phyloP scores from a whole-genome alignment of 2,888 invertebrate genomes.

The Achlya flavicornis region DNA sequence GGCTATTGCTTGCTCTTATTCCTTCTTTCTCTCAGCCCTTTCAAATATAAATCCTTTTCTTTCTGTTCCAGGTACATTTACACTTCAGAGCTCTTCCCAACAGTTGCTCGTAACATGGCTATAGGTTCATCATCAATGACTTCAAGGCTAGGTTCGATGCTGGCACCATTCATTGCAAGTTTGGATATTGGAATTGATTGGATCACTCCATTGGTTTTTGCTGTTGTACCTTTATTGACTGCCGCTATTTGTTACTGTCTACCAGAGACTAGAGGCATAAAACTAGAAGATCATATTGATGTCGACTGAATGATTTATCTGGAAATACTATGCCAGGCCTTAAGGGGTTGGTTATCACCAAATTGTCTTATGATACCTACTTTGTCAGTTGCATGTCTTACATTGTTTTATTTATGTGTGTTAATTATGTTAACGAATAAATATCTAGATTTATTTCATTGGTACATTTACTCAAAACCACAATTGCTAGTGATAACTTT shows the following conservation, averaged over 20 bases:
- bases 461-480: too few species aligned
- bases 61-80: conserved; percentile 60
- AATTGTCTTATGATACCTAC: not conserved
- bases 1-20: not conserved
- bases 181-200: conserved; percentile 12
- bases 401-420: too few species aligned
- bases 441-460: too few species aligned
- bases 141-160: conserved; percentile 79
- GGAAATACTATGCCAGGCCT: too few species aligned
- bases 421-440: too few species aligned
- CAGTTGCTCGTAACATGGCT: conserved; percentile 77
- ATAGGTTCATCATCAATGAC: conserved; percentile 81
- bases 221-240: conserved; percentile 12
- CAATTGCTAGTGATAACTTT: too few species aligned
- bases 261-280: conserved; percentile 25
- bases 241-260: conserved; percentile 17
- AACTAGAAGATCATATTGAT: conserved; percentile 21
- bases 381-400: too few species aligned
- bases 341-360: not conserved
- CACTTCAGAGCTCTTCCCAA: conserved; percentile 83
- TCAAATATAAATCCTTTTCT: not conserved
- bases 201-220: conserved; percentile 23
- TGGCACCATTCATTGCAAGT: conserved; percentile 79
- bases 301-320: conserved; percentile 1
- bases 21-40: not conserved